Evolutionary conservation across 2,888 invertebrate species (phyloP), one percentile per base, ranked within the genome.

Genomic region (Diploptera punctata): DNA sequence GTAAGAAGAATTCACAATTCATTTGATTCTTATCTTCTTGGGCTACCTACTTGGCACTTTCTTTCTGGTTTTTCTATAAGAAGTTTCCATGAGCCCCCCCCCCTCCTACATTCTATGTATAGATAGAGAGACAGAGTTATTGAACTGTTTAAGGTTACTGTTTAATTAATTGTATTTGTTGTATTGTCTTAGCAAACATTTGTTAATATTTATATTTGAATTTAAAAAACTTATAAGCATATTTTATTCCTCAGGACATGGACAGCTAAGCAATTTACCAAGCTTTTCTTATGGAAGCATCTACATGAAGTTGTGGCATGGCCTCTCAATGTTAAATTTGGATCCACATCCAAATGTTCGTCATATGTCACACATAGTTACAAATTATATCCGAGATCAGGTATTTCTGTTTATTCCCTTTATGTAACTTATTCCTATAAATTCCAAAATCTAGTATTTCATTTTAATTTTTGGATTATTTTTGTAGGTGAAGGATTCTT

Each of bases 281-380:
- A 84, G 84, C 73, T 79, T 88, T 33, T 84, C 87, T 1, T 91
- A 90, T 80, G 89, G 91, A 24, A 93, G 94, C 16, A 91, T 97
- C 71, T 97, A 97, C 83, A 91, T 91, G 83, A 94, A 94, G 83
- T 87, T 98, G 72, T 99, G 98, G 98, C 87, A 89, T 77, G 91
- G 93, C 21, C 86, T 99, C 77, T 86, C 89, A 74, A 86, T 88
- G 73, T 88, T 98, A 79, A 90, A 94, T 72, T 87, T 88, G 74
- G 99, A 99, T 87, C 98, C 99, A 1, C 91, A 93, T 82, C 94
- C 94, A 2, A 90, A 90, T 70, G 94, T 98, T 3, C 87, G 93
- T 0, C 83, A 87, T 72, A 90, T 95, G 87, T 93, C 96, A 5
- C 88, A 87, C 76, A 90, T 89, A 78, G 88, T 98, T 71, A 92